These are phyloP conservation scores for Agrochola circellaris DNA, from an alignment of 2,888 invertebrate genomes.

Conservation along the genomic window DNA sequence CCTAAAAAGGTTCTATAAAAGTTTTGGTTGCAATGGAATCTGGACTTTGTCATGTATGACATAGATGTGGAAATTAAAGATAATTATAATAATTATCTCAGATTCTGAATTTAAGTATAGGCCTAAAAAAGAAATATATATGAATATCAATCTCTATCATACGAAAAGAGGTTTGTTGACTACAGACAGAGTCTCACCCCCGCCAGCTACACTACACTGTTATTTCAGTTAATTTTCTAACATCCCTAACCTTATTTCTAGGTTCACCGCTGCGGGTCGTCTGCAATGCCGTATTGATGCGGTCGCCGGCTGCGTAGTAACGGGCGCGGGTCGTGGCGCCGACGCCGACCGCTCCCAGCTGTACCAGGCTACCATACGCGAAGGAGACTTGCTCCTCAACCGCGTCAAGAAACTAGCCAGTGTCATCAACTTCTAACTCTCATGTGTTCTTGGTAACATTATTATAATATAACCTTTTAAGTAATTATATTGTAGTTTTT, in stretches of 20 bases:
- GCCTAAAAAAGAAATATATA: not conserved
- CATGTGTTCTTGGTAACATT: conserved; percentile 58
- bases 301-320: conserved; percentile 98
- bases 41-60: not conserved
- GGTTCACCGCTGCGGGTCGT: conserved; percentile 99
- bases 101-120: not conserved
- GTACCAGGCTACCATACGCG: conserved; percentile 99
- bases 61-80: not conserved
- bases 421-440: conserved; percentile 98
- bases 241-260: conserved; percentile 67
- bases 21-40: not conserved
- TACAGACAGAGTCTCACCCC: not conserved
- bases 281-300: conserved; percentile 99
- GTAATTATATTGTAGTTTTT: conserved; percentile 59
- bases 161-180: not conserved
- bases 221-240: not conserved
- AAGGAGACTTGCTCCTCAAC: conserved; percentile 99
- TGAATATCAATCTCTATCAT: not conserved
- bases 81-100: too few relatives aligned
- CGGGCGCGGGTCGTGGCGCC: conserved; percentile 90
- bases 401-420: conserved; percentile 99
- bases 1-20: not conserved
- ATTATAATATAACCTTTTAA: conserved; percentile 61
- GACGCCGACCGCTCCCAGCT: conserved; percentile 91
- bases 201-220: not conserved